Base-by-base conservation (phyloP, 2,113 vertebrate species). In the Eonycteris spelaea region DNA sequence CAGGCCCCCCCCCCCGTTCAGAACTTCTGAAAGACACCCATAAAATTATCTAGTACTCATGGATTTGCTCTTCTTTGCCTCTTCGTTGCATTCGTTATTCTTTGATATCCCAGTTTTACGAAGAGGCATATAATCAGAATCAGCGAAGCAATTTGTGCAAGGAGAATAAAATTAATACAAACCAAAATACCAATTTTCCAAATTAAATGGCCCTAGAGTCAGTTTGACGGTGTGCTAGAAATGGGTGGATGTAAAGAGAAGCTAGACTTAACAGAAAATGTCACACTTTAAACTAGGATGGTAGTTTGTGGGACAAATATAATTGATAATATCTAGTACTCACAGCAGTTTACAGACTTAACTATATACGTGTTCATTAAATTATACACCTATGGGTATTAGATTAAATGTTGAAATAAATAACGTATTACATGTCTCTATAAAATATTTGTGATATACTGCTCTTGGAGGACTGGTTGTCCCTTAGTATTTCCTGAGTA, bases 131-230 rank as follows among this genome's bases (percentile, higher is more conserved):
- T 73, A 82, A 55, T 94, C 43, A 53, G 68, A 94, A 93, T 63
- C 43, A 78, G 67, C 85, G 93, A 45, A 93, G 94, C 19, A 35
- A 30, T 73, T 21, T 91, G 45, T 67, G 3, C 4, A 22, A 95
- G 94, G 77, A n/a, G 82, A 87, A 88, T 78, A n/a, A 75, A 95
- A 87, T 73, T 71, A 90, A 87, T 71, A 48, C 15, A 90, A 74
- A 86, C 40, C 21, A 61, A 57, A 92, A 77, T 35, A 28, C 38
- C 83, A 35, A 26, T 73, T 83, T 91, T 77, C 53, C 71, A 59
- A 7, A 80, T 33, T 45, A 13, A 74, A 73, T 61, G 68, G 18
- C 55, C 80, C 24, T 16, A 43, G 43, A 43, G 55, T 63, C 57
- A 14, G 26, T 26, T 22, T 61, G 26, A 67, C n/a, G n/a, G 22